Percentiles rank a stretch among this genome's conserved stretches.
phyloP scores from a whole-genome alignment of 1,140 invertebrate species.

The Musca vetustissima region DNA sequence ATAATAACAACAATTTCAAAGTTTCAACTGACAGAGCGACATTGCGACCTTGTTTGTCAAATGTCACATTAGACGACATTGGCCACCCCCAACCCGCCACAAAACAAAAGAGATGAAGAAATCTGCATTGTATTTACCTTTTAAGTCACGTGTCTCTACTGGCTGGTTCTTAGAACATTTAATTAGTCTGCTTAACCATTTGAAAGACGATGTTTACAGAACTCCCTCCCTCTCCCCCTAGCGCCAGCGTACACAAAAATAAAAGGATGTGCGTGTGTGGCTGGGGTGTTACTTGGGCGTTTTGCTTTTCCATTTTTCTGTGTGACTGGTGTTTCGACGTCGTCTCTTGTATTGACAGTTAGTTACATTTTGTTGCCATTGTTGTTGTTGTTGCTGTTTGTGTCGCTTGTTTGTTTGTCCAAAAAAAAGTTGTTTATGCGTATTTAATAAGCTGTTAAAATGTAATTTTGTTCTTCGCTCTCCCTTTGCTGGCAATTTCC shows the following conservation, averaged over 20 bases:
- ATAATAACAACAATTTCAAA: neutral
- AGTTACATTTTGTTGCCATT: too few species aligned
- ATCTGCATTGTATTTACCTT: constrained; percentile 6
- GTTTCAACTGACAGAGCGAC: neutral
- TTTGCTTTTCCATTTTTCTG: too few species aligned
- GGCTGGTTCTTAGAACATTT: neutral
- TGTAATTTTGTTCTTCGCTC: constrained; percentile 5
- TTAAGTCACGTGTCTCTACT: constrained; percentile 16
- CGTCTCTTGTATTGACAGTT: constrained; percentile 13
- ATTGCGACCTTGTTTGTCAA: neutral
- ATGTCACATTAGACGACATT: constrained; percentile 1
- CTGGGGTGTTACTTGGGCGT: neutral
- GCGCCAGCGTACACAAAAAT: too few species aligned
- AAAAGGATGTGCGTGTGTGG: neutral
- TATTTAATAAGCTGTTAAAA: constrained; percentile 19
- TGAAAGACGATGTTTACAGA: neutral
- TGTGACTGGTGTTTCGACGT: neutral
- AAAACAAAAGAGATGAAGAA: too few species aligned
- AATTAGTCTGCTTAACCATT: constrained; percentile 1
- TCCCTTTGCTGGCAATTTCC: neutral
- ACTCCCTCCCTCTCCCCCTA: neutral
- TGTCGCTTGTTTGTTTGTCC: neutral
- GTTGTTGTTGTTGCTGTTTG: too few species aligned
- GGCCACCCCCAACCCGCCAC: too few species aligned
- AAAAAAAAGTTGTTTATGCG: constrained; percentile 11